Evolutionary conservation across 2,113 vertebrate species (phyloP).

Genomic region (Oreochromis aureus): DNA sequence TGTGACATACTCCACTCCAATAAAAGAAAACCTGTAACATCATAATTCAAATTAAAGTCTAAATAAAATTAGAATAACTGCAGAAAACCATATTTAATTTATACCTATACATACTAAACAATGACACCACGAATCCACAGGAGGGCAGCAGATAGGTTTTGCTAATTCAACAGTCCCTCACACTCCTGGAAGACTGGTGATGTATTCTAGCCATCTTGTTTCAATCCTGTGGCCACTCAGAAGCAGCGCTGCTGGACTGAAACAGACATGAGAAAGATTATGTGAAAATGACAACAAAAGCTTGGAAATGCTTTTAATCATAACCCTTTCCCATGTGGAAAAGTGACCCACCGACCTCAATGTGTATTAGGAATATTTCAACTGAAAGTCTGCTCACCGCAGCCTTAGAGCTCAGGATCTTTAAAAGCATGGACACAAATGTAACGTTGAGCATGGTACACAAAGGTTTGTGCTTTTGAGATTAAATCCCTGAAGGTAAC

Average conservation of each 20-base stretch:
- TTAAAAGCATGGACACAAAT: conserved; percentile 2
- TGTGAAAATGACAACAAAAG: conserved; percentile 38
- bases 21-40: neutral
- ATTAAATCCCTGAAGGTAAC: neutral
- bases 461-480: neutral
- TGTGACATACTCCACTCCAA: neutral
- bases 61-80: neutral
- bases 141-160: conserved; percentile 54
- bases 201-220: conserved; percentile 35
- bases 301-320: neutral
- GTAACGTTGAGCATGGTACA: neutral
- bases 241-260: neutral
- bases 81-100: neutral
- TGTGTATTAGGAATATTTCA: conserved; percentile 22
- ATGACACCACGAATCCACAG: conserved; percentile 30
- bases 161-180: neutral
- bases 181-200: neutral
- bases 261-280: neutral
- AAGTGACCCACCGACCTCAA: neutral
- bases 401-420: neutral
- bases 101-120: neutral
- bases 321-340: neutral
- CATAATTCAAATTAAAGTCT: neutral
- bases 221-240: conserved; percentile 15
- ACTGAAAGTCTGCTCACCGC: neutral